Conservation (phyloP, 2,888 invertebrate genomes). For the Phaedon cochleariae region DNA sequence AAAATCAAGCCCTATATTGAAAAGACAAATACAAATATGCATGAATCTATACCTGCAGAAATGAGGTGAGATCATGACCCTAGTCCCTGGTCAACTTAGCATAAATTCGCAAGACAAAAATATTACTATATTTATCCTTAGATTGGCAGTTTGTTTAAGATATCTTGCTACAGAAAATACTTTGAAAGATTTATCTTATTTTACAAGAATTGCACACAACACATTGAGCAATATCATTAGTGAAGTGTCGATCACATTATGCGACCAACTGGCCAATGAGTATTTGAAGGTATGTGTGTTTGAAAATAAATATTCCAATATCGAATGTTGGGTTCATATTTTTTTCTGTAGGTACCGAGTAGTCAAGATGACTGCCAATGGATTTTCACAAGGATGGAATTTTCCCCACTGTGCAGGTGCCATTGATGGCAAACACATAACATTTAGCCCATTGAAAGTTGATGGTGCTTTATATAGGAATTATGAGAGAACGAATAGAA, state of each 20-base stretch:
- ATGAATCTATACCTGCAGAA: neutral
- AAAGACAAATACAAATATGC: neutral
- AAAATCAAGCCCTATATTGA: neutral
- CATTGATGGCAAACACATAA: neutral
- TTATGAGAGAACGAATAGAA: neutral
- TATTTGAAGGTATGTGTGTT: neutral
- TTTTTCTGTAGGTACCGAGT: neutral
- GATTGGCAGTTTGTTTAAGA: too few species aligned
- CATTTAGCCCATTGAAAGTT: neutral
- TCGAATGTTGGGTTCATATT: too few species aligned
- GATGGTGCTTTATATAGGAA: neutral
- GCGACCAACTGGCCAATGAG: neutral
- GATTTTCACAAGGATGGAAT: neutral
- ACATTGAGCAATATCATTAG: neutral
- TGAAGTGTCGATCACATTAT: neutral
- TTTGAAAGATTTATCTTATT: neutral
- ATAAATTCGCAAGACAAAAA: too few species aligned
- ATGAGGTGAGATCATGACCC: neutral
- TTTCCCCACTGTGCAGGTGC: neutral
- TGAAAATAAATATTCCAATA: neutral
- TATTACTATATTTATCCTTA: too few species aligned
- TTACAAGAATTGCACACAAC: too few species aligned
- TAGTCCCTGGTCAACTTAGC: neutral
- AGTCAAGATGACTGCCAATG: neutral
- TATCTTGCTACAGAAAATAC: neutral